Evolutionary conservation across 2,113 vertebrate species (phyloP), one percentile per base, ranked within the genome.

Genomic region (Semnornis frantzii): DNA sequence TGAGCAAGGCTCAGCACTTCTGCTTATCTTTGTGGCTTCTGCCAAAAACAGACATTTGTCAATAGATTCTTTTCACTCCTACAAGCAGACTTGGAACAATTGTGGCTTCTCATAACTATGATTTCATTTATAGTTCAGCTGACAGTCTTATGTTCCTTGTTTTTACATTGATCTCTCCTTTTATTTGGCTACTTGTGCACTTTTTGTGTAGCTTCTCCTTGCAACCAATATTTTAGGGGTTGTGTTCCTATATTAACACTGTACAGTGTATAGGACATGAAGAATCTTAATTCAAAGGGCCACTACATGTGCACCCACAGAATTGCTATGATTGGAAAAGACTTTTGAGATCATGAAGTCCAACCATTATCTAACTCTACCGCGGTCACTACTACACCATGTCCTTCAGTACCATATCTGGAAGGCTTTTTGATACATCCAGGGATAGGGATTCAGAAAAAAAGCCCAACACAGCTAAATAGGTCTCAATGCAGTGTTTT

Each of bases 61-160:
- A 95, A 44, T 25, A 54, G 70, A 94, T 80, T 80, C 20, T 91
- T 92, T 95, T 92, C 48, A 59, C 33, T 92, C 71, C 80, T 75
- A 70, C 54, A 79, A 48, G 8, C 48, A 89, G n/a, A 25, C 54
- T 50, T 48, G 46, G 80, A 96, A 92, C 33, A 93, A 89, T 68
- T 69, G 15, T 23, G 5, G 11, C 84, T 95, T 87, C 73, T 87
- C 68, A 79, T 65, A 90, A 90, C 74, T 50, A 88, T 57, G 39
- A 81, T 81, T 73, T 80, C 83, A 69, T 72, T 90, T 86, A 48
- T 27, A 46, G 6, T 42, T 94, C 44, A 84, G 54, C 70, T 90
- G 70, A 92, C 48, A 65, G 16, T 84, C 11, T 69, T 71, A 14
- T 84, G 78, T 66, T 68, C 25, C 75, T 71, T 57, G 55, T 2